Base-by-base conservation (phyloP, 2,113 vertebrate genomes). In the Mus musculus region DNA sequence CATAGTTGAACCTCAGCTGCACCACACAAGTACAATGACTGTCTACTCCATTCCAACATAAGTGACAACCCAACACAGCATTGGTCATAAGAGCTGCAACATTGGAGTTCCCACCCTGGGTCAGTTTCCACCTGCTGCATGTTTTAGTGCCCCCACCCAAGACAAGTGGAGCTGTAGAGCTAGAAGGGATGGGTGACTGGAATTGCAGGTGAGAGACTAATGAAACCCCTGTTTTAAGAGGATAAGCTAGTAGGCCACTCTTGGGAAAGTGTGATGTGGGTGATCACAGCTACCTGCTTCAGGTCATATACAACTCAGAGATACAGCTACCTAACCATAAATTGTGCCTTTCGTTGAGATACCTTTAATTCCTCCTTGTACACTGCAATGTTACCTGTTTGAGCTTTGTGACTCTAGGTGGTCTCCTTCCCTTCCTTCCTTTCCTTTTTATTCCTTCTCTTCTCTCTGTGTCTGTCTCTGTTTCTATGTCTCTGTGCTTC, bases 401-500 rank as follows among this genome's bases (percentile, higher is more conserved):
- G 87, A 69, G 67, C 20, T 94, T 52, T 77, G 19, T 56, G 12
- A 36, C 67, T 91, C n/a, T 28, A 76, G 5, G 49, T 82, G 17
- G 0, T 42, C 26, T 71, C 9, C 28, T 12, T 4, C 10, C 42
- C 39, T n/a, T 36, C 36, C 4, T 54, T 7, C 46, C 14, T 30
- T 2, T 54, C 4, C 19, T 12, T 69, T 13, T 36, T 42, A 2
- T 4, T 13, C 65, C 63, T 11, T 65, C 26, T 11, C 10, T 30
- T 49, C 26, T 12, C 19, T 76, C 39, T 42, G 3, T 46, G 7
- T 42, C 4, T 46, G 7, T 42, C 19, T 42, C 36, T 36, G 17
- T 59, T 16, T 59, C 7, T 13, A 3, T 33, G 5, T 16, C 5
- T 52, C 14, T 2, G 4, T 54, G 7, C 11, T 1, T 22, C 9